Evolutionary conservation across 2,113 vertebrate species (phyloP).

Genomic region (Zosterops lateralis): DNA sequence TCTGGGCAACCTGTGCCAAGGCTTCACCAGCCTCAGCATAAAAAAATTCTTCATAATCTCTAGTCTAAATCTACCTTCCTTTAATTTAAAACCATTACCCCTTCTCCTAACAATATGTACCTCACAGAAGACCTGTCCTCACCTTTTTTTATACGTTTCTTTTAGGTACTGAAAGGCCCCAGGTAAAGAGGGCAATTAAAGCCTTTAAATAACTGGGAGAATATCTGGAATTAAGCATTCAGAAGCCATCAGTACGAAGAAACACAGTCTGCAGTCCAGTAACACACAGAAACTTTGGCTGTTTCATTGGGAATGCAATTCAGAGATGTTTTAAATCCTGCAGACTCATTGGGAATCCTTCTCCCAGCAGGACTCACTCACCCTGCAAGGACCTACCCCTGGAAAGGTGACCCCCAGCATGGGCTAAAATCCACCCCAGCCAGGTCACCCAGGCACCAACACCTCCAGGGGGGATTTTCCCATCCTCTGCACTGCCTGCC

Average conservation of each 20-base stretch:
- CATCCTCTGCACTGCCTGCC: background rate
- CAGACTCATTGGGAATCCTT: background rate
- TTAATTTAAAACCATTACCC: background rate
- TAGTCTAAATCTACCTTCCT: background rate
- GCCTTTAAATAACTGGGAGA: background rate
- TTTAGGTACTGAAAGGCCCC: background rate
- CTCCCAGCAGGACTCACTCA: background rate
- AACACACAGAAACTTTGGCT: background rate
- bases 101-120: background rate
- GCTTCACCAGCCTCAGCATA: background rate
- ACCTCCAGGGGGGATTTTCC: background rate
- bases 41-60: background rate
- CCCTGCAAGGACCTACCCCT: background rate
- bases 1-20: background rate
- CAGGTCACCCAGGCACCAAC: background rate
- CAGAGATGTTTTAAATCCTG: background rate
- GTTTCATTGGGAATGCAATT: background rate
- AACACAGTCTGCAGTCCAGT: background rate
- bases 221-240: background rate
- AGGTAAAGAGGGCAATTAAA: background rate
- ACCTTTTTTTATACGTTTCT: background rate
- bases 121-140: background rate
- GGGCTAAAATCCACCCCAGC: background rate
- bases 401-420: background rate
- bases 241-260: background rate